These are phyloP conservation scores for Agrilus mali DNA, from an alignment of 2,888 invertebrate species.

Conservation along the genomic window DNA sequence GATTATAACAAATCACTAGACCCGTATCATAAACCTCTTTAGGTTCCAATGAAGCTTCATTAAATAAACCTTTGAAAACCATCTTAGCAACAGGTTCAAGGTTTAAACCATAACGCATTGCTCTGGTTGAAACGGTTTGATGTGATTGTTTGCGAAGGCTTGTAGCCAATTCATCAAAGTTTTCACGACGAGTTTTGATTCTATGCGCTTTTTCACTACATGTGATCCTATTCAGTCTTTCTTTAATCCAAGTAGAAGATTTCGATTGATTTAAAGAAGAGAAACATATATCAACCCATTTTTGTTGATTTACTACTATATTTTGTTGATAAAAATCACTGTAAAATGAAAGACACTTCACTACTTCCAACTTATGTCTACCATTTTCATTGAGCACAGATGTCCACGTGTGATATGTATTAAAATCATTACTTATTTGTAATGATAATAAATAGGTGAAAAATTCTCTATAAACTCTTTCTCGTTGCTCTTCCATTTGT, in stretches of 20 bases:
- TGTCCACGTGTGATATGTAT: too few relatives aligned
- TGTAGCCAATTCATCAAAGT: slow-evolving; percentile 5
- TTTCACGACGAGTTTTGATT: slow-evolving; percentile 5
- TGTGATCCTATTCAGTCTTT: slow-evolving; percentile 7
- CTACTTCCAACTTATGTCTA: too few relatives aligned
- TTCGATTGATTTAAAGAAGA: slow-evolving; percentile 6
- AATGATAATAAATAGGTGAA: too few relatives aligned
- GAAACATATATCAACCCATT: slow-evolving; percentile 6
- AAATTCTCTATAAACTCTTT: too few relatives aligned
- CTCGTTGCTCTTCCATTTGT: too few relatives aligned
- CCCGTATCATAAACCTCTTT: slow-evolving; percentile 5
- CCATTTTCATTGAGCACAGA: too few relatives aligned
- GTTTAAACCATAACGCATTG: slow-evolving; percentile 4
- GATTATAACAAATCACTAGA: slow-evolving; percentile 2
- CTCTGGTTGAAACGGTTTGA: slow-evolving; percentile 4
- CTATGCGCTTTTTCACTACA: slow-evolving; percentile 7
- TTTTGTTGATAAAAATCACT: neutral
- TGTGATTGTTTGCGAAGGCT: slow-evolving; percentile 5
- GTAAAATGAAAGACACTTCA: too few relatives aligned
- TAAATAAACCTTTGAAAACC: neutral
- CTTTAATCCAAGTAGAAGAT: slow-evolving; percentile 5
- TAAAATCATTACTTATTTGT: too few relatives aligned
- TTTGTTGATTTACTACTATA: slow-evolving; percentile 1
- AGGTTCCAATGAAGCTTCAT: neutral
- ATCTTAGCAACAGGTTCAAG: slow-evolving; percentile 3